phyloP scores from a whole-genome alignment of 1,140 invertebrate species.

The Bombyx mandarina region DNA sequence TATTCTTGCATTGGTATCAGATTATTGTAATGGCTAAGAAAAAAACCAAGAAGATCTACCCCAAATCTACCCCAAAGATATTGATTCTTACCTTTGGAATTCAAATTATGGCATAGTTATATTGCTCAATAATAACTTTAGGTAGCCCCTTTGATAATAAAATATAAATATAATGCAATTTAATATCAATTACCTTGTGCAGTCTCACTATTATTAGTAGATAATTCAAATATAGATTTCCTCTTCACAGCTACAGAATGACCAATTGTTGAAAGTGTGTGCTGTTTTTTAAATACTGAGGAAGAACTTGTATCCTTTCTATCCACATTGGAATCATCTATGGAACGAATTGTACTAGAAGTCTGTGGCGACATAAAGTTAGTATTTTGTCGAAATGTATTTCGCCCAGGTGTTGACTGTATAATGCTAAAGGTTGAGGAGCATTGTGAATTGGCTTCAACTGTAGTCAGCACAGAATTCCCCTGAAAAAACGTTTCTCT shows the following conservation, averaged over 20 bases:
- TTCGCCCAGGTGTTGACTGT: constrained; percentile 18
- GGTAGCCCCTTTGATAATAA: no score
- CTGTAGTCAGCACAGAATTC: constrained; percentile 25
- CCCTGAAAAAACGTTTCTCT: constrained; percentile 24
- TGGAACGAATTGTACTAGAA: constrained; percentile 11
- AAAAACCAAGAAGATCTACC: no score
- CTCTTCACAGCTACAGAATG: constrained; percentile 24
- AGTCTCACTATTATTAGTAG: constrained; percentile 5
- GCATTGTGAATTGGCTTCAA: constrained; percentile 22
- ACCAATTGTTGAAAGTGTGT: constrained; percentile 17
- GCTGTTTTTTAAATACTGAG: constrained; percentile 17
- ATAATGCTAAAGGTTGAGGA: not conserved
- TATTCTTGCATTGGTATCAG: no score
- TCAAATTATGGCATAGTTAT: no score
- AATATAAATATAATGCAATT: not conserved
- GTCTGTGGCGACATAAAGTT: constrained; percentile 18
- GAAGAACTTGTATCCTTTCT: constrained; percentile 18
- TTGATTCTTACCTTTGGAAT: no score
- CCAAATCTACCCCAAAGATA: no score
- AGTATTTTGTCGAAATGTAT: constrained; percentile 22
- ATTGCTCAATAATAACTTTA: no score
- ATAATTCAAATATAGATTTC: constrained; percentile 35
- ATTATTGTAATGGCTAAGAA: no score
- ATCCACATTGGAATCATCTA: constrained; percentile 17
- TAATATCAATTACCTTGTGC: not conserved